Percentiles rank a stretch among this genome's conserved stretches.
These are phyloP conservation scores for Argynnis bischoffii DNA, from an alignment of 2,888 invertebrate genomes.

Conservation along the genomic window DNA sequence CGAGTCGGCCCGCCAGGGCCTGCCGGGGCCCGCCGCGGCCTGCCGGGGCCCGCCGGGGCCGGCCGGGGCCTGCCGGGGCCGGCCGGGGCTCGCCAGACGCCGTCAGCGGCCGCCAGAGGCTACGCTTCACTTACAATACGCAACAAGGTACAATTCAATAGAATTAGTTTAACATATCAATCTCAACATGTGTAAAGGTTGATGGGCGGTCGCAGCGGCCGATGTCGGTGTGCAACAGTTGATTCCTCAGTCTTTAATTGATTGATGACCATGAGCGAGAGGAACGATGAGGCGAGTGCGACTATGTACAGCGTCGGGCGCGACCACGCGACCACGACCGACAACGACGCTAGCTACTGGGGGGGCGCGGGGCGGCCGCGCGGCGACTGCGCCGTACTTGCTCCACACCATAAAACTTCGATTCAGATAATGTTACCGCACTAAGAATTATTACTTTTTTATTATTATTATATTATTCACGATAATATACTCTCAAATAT, in stretches of 20 bases:
- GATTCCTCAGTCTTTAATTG: conserved; percentile 82
- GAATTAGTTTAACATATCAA: conserved; percentile 82
- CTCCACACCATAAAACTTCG: conserved; percentile 31
- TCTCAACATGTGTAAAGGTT: conserved; percentile 81
- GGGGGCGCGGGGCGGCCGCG: conserved; percentile 50
- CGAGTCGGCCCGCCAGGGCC: conserved; percentile 45
- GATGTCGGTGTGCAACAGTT: conserved; percentile 73
- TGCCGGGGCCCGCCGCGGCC: conserved; percentile 43
- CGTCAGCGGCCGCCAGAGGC: too few species aligned
- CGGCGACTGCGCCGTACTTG: conserved; percentile 36
- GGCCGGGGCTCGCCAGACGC: conserved; percentile 43
- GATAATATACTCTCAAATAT: conserved; percentile 83
- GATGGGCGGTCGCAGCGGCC: conserved; percentile 61
- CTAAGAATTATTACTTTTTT: conserved; percentile 63
- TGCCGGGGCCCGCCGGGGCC: conserved; percentile 43
- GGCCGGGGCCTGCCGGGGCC: conserved; percentile 43
- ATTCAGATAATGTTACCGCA: conserved; percentile 62
- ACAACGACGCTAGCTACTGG: too few species aligned
- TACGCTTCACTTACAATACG: conserved; percentile 71
- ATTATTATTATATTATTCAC: conserved; percentile 68
- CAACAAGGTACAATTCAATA: conserved; percentile 81
- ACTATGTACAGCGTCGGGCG: conserved; percentile 75
- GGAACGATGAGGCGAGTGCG: conserved; percentile 75
- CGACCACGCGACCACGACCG: conserved; percentile 50
- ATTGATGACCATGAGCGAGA: conserved; percentile 82